phyloP scores from a whole-genome alignment of 2,888 invertebrate genomes.

The Hirtodrosophila duncani region DNA sequence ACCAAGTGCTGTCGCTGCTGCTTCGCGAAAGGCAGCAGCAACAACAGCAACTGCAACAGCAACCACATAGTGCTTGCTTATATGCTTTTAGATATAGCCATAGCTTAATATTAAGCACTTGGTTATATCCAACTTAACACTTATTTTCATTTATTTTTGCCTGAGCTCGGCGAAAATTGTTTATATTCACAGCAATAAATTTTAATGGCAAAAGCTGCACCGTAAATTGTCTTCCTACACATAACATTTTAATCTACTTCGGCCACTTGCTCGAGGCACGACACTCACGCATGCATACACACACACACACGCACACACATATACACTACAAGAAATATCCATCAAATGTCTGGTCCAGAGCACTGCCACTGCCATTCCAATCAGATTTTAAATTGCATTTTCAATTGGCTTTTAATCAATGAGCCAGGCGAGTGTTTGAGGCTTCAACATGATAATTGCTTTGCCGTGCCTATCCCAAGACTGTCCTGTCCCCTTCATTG shows the following conservation, averaged over 20 bases:
- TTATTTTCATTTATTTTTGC: slow-evolving; percentile 36
- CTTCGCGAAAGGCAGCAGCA: too few species aligned
- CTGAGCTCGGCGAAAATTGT: slow-evolving; percentile 43
- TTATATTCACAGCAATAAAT: slow-evolving; percentile 58
- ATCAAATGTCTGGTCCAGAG: too few species aligned
- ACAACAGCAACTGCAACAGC: background rate
- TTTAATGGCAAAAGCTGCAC: slow-evolving; percentile 48
- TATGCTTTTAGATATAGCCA: slow-evolving; percentile 23
- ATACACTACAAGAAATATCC: too few species aligned
- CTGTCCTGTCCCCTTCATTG: too few species aligned
- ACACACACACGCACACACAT: too few species aligned
- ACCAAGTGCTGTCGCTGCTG: too few species aligned
- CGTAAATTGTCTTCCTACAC: too few species aligned
- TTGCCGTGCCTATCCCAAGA: too few species aligned
- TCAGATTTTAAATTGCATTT: slow-evolving; percentile 25
- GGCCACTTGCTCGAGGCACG: slow-evolving; percentile 17
- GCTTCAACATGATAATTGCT: too few species aligned
- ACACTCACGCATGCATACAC: too few species aligned
- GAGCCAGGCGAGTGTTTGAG: too few species aligned
- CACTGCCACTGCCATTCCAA: slow-evolving; percentile 3
- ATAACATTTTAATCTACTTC: slow-evolving; percentile 12
- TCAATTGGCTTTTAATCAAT: too few species aligned
- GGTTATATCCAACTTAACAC: slow-evolving; percentile 52
- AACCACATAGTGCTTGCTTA: slow-evolving; percentile 11
- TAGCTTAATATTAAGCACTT: slow-evolving; percentile 31